phyloP scores from a whole-genome alignment of 2,888 invertebrate genomes.

The Drosophila glabriapex region DNA sequence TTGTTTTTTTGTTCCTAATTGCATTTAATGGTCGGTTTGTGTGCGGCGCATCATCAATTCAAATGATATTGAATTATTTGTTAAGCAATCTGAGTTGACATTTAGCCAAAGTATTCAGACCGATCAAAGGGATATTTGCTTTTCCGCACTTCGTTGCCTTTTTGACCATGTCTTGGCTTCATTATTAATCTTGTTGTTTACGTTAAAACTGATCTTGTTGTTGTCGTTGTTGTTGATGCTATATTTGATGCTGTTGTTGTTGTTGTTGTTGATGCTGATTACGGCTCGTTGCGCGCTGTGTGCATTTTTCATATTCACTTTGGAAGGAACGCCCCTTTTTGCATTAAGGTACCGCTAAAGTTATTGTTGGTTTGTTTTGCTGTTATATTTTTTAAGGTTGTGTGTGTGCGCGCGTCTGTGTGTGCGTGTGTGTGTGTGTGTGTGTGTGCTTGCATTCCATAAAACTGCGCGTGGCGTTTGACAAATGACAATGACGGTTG shows the following conservation, averaged over 20 bases:
- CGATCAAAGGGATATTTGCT: conserved; percentile 30
- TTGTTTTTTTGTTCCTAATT: neutral
- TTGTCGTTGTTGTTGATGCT: conserved; percentile 12
- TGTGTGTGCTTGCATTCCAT: conserved; percentile 51
- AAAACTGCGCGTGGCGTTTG: conserved; percentile 63
- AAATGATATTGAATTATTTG: conserved; percentile 47
- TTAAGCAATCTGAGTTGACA: conserved; percentile 37
- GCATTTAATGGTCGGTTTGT: conserved; percentile 11
- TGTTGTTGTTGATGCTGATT: conserved; percentile 41
- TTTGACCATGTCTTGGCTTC: conserved; percentile 14
- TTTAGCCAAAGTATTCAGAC: conserved; percentile 16
- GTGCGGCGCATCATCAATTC: conserved; percentile 11
- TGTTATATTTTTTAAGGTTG: conserved; percentile 44
- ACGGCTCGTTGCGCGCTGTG: conserved; percentile 53
- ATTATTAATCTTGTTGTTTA: conserved; percentile 7
- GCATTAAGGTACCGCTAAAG: conserved; percentile 57
- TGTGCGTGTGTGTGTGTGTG: conserved; percentile 14
- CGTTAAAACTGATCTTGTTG: conserved; percentile 3
- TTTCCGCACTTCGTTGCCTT: conserved; percentile 8
- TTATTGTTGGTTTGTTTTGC: conserved; percentile 34
- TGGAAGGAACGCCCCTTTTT: conserved; percentile 60
- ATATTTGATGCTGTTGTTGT: conserved; percentile 10
- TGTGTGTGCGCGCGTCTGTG: neutral
- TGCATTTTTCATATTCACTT: conserved; percentile 68
- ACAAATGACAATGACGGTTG: conserved; percentile 67